These are phyloP conservation scores for Poeciliopsis turneri DNA, from an alignment of 2,797 vertebrate genomes.

Conservation along the genomic window DNA sequence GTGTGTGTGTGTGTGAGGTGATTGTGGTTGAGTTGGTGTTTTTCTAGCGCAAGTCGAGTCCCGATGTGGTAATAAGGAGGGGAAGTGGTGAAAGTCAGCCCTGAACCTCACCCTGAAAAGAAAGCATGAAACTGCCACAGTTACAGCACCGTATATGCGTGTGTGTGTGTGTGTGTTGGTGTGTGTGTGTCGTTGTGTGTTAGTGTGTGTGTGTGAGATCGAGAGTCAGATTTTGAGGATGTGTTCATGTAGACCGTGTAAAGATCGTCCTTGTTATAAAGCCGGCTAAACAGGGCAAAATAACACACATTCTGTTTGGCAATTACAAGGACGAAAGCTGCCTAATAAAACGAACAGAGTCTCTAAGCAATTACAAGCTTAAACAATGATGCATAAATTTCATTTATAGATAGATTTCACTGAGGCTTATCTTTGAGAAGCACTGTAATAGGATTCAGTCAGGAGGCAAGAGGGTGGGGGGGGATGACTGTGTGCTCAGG, in stretches of 20 bases:
- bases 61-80: conserved; percentile 66
- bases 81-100: conserved; percentile 73
- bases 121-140: conserved; percentile 54
- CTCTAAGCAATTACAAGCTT: conserved; percentile 63
- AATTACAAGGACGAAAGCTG: conserved; percentile 20
- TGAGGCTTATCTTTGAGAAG: conserved; percentile 58
- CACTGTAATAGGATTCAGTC: conserved; percentile 63
- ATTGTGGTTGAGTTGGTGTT: conserved; percentile 64
- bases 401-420: conserved; percentile 69
- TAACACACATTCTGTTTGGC: conserved; percentile 8
- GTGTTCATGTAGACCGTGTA: conserved; percentile 19
- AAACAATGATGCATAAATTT: conserved; percentile 68
- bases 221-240: conserved; percentile 15
- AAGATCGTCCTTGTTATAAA: conserved; percentile 28
- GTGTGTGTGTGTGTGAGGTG: conserved; percentile 39
- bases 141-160: conserved; percentile 19
- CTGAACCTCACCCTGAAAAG: conserved; percentile 66
- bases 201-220: background rate
- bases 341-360: conserved; percentile 56
- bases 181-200: background rate
- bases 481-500: background rate
- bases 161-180: background rate
- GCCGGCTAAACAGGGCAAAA: conserved; percentile 29
- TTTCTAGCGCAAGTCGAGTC: conserved; percentile 64
- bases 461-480: conserved; percentile 17